Evolutionary conservation across 2,797 vertebrate genomes (phyloP).

Genomic region (Fundulus diaphanus): DNA sequence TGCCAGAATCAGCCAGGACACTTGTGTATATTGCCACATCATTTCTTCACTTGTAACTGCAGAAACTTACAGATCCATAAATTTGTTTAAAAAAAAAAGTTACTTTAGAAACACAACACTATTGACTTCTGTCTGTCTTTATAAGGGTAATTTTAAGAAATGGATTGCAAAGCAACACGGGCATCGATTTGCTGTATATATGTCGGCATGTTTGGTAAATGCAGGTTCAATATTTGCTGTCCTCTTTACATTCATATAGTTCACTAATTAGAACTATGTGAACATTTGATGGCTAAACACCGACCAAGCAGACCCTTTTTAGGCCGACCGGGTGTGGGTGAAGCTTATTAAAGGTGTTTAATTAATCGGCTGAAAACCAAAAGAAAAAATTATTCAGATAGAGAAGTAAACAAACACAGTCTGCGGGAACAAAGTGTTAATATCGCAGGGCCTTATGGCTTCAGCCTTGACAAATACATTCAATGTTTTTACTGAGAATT

Average conservation of each 20-base stretch:
- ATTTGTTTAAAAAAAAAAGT: too few relatives aligned
- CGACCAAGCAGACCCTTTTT: not conserved
- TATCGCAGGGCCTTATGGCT: not conserved
- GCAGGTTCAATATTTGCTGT: not conserved
- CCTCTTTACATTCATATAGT: conserved; percentile 4
- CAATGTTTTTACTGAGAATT: not conserved
- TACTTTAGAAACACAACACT: too few relatives aligned
- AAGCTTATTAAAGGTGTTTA: not conserved
- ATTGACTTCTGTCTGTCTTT: not conserved
- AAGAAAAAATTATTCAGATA: not conserved
- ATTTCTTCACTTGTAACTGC: too few relatives aligned
- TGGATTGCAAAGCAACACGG: not conserved
- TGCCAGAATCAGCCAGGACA: too few relatives aligned
- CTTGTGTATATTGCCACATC: too few relatives aligned
- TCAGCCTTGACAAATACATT: not conserved
- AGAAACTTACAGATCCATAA: too few relatives aligned
- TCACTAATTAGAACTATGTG: conserved; percentile 7
- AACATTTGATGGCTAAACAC: conserved; percentile 8
- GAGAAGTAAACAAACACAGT: not conserved
- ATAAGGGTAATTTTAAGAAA: conserved; percentile 2
- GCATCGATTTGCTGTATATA: conserved; percentile 4
- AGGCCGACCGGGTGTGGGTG: not conserved
- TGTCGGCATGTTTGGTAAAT: conserved; percentile 5
- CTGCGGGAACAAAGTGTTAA: not conserved
- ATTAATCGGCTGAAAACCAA: not conserved